Conservation (phyloP, 2,797 vertebrate species). For the Ctenopoma multispine region DNA sequence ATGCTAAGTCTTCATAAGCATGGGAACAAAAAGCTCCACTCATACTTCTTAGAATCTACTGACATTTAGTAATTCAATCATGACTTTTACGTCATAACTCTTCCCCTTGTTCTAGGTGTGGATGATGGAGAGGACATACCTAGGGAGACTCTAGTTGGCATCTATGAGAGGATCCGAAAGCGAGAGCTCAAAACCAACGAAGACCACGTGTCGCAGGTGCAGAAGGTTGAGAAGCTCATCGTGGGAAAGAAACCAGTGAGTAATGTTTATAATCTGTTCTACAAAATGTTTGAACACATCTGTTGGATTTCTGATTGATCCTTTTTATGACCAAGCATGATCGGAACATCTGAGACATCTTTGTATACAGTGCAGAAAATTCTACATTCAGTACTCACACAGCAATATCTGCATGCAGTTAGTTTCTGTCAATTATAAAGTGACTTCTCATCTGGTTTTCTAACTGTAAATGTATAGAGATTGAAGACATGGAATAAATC, state of each 20-base stretch:
- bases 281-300: neutral
- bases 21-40: too few species aligned
- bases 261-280: neutral
- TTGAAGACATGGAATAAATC: neutral
- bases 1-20: too few species aligned
- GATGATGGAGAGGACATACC: slow-evolving; percentile 98
- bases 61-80: neutral
- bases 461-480: neutral
- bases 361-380: slow-evolving; percentile 1
- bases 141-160: slow-evolving; percentile 93
- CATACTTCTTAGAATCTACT: too few species aligned
- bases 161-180: slow-evolving; percentile 97
- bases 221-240: slow-evolving; percentile 99
- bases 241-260: slow-evolving; percentile 98
- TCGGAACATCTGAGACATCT: neutral
- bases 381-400: neutral
- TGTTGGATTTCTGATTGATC: neutral
- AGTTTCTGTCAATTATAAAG: neutral
- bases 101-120: slow-evolving; percentile 82
- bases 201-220: slow-evolving; percentile 98
- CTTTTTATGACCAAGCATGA: slow-evolving; percentile 1
- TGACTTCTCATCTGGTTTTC: neutral
- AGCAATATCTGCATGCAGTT: neutral
- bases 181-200: slow-evolving; percentile 97
- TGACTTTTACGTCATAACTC: neutral